Base-by-base conservation (phyloP, 2,888 invertebrate genomes). In the Myopa tessellatipennis region DNA sequence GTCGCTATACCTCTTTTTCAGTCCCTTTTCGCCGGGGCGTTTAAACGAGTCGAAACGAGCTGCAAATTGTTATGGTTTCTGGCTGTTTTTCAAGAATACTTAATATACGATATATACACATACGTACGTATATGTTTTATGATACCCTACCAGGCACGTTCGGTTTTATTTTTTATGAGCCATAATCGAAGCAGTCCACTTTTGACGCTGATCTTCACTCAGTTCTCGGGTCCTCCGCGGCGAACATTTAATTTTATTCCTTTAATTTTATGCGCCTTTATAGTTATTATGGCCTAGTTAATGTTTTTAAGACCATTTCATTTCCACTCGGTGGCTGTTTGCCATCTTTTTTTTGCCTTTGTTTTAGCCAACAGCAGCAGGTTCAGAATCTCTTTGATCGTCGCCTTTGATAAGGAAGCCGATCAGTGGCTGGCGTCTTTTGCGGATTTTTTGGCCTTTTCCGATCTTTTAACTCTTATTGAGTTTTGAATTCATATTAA, bases 221-320 rank as follows among this genome's bases (percentile, higher is more conserved):
- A 5, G 10, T 61, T 50, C n/a, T n/a, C 68, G 12, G 50, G 12
- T 52, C 7, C 7, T 18, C 36, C 50, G 34, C 4, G 70, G 16
- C 70, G 61, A 36, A 36, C 55, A 52, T 70, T 70, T 55, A 55
- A 55, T 70, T 70, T 70, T 52, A 72, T 72, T 73, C 16, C 34
- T 45, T 63, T 63, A 63, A 34, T 73, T 73, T 34, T 61, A 73
- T 60, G 61, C 26, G 45, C n/a, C 45, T 73, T 73, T 73, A 73
- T 73, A 60, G 55, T 70, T 70, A 61, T 73, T 73, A 73, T 61
- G 18, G 73, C 3, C 45, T 14, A 63, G 63, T 45, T 63, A 73
- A 73, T 69, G 68, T n/a, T 52, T 55, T 55, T 52, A 70, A 34
- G 50, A 55, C 63, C 63, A 50, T 73, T 73, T 61, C 38, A 63